Base-by-base conservation (phyloP, 2,888 invertebrate genomes). In the Diarsia mendica region DNA sequence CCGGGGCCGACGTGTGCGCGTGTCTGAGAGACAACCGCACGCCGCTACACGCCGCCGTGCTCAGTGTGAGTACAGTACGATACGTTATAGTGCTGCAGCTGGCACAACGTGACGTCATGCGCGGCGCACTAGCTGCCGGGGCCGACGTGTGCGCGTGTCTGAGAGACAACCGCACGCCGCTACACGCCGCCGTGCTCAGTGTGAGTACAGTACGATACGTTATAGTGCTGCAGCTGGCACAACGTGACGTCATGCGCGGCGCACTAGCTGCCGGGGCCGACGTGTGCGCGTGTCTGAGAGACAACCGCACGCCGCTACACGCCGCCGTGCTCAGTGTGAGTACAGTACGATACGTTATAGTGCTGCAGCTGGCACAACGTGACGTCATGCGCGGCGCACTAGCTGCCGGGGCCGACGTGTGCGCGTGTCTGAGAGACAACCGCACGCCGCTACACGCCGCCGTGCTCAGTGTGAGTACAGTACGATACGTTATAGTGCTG, bases 261-360 rank as follows among this genome's bases (percentile, higher is more conserved):
- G 46, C 46, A 28, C 60, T 60, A 48, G 46, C 46, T 48, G 46
- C 46, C 46, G 46, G 46, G 67, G 99, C 99, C 10, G 98, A 98
- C 90, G 89, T 92, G 20, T 91, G 93, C 89, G 58, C 80, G 64
- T 48, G 72, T 23, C 97, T 87, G 39, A 46, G 28, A 11, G 65
- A 67, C 46, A 33, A 10, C 6, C 79, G 79, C 44, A 55, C 68
- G 53, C 73, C 80, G 33, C 71, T 80, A 77, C 66, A 77, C 77
- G 77, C 97, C 98, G 99, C 99, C 67, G 98, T 99, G 78, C 96
- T 98, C 86, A 98, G 98, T 91, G 98, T 98, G 93, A 96, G 97
- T 96, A 75, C 39, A 65, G 39, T 33, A 33, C 77, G 80, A 48
- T 48, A 48, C 11, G 46, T 48, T 48, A 48, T 76, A 58, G 58